Evolutionary conservation across 2,888 invertebrate species (phyloP).

Genomic region (Ormia ochracea): DNA sequence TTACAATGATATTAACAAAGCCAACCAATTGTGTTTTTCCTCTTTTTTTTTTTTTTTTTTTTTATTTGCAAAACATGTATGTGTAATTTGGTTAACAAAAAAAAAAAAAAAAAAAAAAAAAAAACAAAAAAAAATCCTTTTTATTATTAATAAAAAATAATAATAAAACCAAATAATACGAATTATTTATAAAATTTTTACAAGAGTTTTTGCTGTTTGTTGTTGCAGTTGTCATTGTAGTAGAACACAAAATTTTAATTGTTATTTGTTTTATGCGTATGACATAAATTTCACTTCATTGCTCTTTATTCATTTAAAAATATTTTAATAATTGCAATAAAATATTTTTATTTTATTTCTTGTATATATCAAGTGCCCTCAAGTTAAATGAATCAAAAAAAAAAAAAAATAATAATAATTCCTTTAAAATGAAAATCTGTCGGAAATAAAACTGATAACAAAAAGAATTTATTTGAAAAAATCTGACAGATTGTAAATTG

Average conservation of each 20-base stretch:
- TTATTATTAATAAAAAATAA: no score
- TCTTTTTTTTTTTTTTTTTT: conserved; percentile 15
- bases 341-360: background rate
- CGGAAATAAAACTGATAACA: no score
- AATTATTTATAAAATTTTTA: conserved; percentile 39
- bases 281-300: conserved; percentile 62
- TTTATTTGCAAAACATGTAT: conserved; percentile 31
- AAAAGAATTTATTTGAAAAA: background rate
- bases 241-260: conserved; percentile 37
- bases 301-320: conserved; percentile 50
- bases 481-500: no score
- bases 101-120: background rate
- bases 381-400: no score
- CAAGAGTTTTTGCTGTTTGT: conserved; percentile 42
- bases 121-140: no score
- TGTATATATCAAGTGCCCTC: background rate
- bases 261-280: conserved; percentile 60
- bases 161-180: no score
- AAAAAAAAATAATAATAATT: no score
- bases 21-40: conserved; percentile 23
- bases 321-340: conserved; percentile 1
- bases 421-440: no score
- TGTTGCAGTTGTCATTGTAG: conserved; percentile 32
- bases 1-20: conserved; percentile 47
- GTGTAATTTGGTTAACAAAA: conserved; percentile 43